phyloP scores from a whole-genome alignment of 2,797 vertebrate genomes.

The Poecilia gillii region DNA sequence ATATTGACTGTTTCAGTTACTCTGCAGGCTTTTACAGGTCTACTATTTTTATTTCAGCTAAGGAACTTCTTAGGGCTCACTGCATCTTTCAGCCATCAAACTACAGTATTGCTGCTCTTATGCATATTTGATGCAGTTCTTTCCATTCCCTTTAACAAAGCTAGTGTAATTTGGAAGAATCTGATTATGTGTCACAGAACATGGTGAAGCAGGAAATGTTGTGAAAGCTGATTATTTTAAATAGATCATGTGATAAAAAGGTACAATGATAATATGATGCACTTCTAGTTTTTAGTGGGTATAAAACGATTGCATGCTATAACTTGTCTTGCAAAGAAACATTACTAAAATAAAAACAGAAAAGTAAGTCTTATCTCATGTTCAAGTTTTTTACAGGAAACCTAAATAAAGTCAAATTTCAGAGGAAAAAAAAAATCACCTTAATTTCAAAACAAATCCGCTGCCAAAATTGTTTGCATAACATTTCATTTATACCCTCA shows the following conservation, averaged over 20 bases:
- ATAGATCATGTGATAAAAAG: background rate
- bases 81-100: background rate
- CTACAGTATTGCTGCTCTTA: background rate
- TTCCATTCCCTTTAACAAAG: background rate
- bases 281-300: background rate
- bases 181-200: background rate
- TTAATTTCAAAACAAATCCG: background rate
- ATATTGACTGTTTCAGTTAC: slow-evolving; percentile 17
- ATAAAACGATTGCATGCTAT: background rate
- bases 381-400: background rate
- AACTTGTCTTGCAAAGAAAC: background rate
- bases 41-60: background rate
- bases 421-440: too few species aligned
- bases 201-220: background rate
- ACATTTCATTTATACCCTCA: background rate
- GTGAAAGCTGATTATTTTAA: background rate
- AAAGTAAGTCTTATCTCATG: background rate
- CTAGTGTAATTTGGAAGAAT: background rate
- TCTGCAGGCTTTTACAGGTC: background rate
- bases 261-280: background rate
- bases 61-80: slow-evolving; percentile 12
- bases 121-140: background rate
- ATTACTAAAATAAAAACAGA: background rate
- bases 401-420: background rate
- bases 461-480: background rate